phyloP scores from a whole-genome alignment of 2,888 invertebrate species.

The Amblyteles armatorius region DNA sequence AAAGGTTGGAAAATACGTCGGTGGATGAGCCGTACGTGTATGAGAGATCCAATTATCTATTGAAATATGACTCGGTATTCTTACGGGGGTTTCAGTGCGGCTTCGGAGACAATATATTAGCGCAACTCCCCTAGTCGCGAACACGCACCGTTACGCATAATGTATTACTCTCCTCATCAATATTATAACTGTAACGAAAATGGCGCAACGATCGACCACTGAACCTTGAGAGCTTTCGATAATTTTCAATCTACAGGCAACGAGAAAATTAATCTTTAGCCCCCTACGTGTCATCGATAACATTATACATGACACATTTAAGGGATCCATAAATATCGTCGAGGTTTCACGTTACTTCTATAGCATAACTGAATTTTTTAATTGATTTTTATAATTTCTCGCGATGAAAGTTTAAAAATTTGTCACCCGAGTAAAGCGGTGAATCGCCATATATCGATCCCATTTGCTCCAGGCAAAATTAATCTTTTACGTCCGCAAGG shows the following conservation, averaged over 20 bases:
- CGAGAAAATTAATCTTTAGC: slow-evolving; percentile 13
- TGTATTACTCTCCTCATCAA: slow-evolving; percentile 60
- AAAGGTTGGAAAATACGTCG: slow-evolving; percentile 54
- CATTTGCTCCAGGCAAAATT: not conserved
- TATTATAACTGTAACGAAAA: slow-evolving; percentile 3
- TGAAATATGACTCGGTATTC: slow-evolving; percentile 64
- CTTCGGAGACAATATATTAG: slow-evolving; percentile 60
- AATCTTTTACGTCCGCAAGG: not conserved
- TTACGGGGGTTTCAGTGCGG: slow-evolving; percentile 28
- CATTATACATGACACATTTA: not conserved
- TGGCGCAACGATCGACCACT: slow-evolving; percentile 31
- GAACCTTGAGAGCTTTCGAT: slow-evolving; percentile 15
- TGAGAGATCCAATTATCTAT: slow-evolving; percentile 64
- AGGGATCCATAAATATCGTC: not conserved
- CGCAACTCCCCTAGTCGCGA: slow-evolving; percentile 37
- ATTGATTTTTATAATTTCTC: not conserved
- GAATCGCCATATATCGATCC: not conserved
- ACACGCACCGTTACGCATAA: slow-evolving; percentile 49
- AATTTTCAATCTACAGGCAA: slow-evolving; percentile 40
- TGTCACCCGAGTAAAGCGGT: not conserved
- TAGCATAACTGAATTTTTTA: not conserved
- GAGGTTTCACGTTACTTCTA: not conserved
- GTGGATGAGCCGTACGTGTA: slow-evolving; percentile 35
- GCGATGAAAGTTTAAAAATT: not conserved
- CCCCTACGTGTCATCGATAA: not conserved